Base-by-base conservation (phyloP, 2,113 vertebrate genomes). In the Petroica traversi region DNA sequence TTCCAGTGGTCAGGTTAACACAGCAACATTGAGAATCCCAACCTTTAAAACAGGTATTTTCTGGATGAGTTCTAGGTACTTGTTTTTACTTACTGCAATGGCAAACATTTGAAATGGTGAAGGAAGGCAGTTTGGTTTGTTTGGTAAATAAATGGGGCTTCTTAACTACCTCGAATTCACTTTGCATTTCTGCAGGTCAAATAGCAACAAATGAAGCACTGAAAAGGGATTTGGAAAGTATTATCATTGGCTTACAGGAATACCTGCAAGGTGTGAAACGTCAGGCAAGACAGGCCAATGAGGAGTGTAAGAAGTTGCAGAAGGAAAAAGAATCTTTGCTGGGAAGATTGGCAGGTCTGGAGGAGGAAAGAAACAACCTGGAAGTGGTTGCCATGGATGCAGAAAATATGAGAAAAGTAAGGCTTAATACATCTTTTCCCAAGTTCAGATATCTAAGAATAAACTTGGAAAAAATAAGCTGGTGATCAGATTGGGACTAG, bases 151-250 rank as follows among this genome's bases (percentile, higher is more conserved):
- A 83, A 5, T 8, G 34, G 43, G 24, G 2, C 31, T 67, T 62
- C 40, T 74, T 66, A 43, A 63, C 7, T 23, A 25, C 31, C 22
- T 69, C 12, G 3, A 48, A 22, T 57, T 58, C 5, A 23, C 52
- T 95, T 89, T 92, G 74, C 17, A 4, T 93, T 89, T 93, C 36
- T 62, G 34, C 94, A 99, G 99, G 99, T 97, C 99, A 99, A 92
- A 99, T 99, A 95, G 98, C 98, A 95, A 98, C 98, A 19, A 99
- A 99, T 33, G 99, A 99, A 94, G 98, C 98, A 19, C 97, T 99
- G 55, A 99, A 99, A 96, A 98, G 87, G 75, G 99, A 99, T 82
- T 95, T 99, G 85, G 98, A 99, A 97, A 98, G 98, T 24, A 97
- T 99, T 72, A 99, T 99, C 82, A 77, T 18, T 63, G 99, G 99